A percentile compares a stretch with the other conserved stretches of the same genome.
Evolutionary conservation across 2,113 vertebrate genomes (phyloP).

Genomic region (Terrapene triunguis): DNA sequence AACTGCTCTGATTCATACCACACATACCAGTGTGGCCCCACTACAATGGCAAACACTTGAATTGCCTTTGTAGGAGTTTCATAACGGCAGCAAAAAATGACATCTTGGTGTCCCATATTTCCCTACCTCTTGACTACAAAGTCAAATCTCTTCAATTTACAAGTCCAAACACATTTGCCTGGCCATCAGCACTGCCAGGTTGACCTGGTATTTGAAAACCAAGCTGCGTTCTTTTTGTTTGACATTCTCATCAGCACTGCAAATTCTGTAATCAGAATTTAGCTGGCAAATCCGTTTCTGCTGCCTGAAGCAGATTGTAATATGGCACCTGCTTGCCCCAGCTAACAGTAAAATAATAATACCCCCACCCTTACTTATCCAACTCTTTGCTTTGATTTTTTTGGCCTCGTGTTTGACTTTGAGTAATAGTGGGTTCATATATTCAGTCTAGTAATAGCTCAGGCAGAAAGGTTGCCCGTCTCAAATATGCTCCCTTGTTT

Average conservation of each 20-base stretch:
- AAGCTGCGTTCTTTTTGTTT: constrained; percentile 12
- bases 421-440: constrained; percentile 6
- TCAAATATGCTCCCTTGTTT: constrained; percentile 35
- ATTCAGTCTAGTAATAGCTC: constrained; percentile 10
- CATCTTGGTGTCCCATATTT: background rate
- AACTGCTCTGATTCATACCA: background rate
- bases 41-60: background rate
- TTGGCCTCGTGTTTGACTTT: background rate
- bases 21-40: background rate
- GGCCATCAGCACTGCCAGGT: background rate
- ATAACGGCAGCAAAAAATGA: background rate
- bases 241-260: background rate
- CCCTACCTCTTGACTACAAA: background rate
- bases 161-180: background rate
- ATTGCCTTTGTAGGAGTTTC: background rate
- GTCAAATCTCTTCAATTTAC: background rate
- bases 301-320: constrained; percentile 8
- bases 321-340: background rate
- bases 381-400: background rate
- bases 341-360: constrained; percentile 18
- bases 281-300: background rate
- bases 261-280: background rate
- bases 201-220: background rate
- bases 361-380: constrained; percentile 18
- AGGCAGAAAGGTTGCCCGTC: background rate